phyloP scores from a whole-genome alignment of 2,797 vertebrate genomes.

The Acrossocheilus wenchowensis region DNA sequence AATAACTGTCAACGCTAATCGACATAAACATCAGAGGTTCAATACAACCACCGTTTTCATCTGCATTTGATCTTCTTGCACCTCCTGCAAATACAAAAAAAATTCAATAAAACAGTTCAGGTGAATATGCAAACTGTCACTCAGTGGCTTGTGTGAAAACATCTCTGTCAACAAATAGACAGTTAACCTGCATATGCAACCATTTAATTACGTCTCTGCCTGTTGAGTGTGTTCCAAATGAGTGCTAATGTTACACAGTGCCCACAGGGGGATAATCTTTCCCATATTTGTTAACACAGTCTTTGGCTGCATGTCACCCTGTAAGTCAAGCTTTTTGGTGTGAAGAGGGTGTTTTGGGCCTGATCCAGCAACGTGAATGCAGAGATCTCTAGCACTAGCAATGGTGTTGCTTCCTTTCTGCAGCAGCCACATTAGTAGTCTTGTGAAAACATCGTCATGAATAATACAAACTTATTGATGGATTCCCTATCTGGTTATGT shows the following conservation, averaged over 20 bases:
- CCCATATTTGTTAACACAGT: constrained; percentile 35
- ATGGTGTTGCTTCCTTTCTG: constrained; percentile 36
- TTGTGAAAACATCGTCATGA: constrained; percentile 48
- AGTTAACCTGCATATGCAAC: neutral
- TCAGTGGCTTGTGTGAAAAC: neutral
- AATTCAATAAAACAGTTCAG: neutral
- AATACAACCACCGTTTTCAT: neutral
- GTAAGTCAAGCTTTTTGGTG: constrained; percentile 39
- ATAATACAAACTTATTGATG: constrained; percentile 58
- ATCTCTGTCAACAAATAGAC: neutral
- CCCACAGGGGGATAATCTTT: constrained; percentile 33
- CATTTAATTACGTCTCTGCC: constrained; percentile 16
- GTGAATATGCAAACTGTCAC: neutral
- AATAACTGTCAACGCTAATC: neutral
- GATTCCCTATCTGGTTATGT: constrained; percentile 32
- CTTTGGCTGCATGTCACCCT: constrained; percentile 20
- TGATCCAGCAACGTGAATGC: constrained; percentile 20
- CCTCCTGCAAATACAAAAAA: neutral
- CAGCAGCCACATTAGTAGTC: constrained; percentile 42
- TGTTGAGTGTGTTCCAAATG: constrained; percentile 12
- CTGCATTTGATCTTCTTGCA: neutral
- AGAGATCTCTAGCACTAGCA: constrained; percentile 3
- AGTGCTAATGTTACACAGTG: constrained; percentile 33
- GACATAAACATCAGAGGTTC: neutral
- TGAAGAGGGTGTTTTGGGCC: constrained; percentile 16